A percentile compares a stretch with the other conserved stretches of the same genome.
Evolutionary conservation across 2,113 vertebrate species (phyloP).

Genomic region (Triplophysa dalaica): DNA sequence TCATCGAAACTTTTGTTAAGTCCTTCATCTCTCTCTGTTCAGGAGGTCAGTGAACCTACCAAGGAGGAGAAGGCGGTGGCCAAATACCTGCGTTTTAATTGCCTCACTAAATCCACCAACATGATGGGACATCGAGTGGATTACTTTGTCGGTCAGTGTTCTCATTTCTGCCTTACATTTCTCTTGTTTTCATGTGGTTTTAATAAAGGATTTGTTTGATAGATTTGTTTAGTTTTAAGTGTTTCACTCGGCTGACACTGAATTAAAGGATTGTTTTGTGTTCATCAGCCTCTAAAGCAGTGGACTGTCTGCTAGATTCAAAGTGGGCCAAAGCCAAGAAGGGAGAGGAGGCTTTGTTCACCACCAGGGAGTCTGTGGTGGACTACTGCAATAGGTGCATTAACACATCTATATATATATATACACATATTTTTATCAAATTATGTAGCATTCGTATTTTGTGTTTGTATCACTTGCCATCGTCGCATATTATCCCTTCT

Average conservation of each 20-base stretch:
- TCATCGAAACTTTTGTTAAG: neutral
- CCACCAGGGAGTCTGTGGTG: slow-evolving; percentile 90
- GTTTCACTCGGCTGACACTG: neutral
- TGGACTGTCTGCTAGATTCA: slow-evolving; percentile 95
- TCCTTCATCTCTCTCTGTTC: slow-evolving; percentile 40
- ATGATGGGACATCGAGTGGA: slow-evolving; percentile 98
- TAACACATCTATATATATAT: too few species aligned
- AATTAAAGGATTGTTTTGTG: neutral
- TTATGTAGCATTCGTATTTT: too few species aligned
- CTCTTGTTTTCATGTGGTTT: neutral
- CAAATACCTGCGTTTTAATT: slow-evolving; percentile 97
- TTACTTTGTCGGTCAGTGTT: slow-evolving; percentile 90
- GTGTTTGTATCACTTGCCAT: too few species aligned
- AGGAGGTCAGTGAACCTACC: slow-evolving; percentile 97
- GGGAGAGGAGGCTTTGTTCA: slow-evolving; percentile 93
- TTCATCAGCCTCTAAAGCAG: slow-evolving; percentile 89
- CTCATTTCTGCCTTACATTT: neutral
- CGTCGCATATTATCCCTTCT: too few species aligned
- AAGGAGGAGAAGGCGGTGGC: slow-evolving; percentile 98
- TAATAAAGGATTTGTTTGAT: neutral
- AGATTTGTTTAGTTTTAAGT: neutral
- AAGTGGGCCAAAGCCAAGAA: slow-evolving; percentile 98
- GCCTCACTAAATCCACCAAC: slow-evolving; percentile 96
- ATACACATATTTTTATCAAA: too few species aligned
- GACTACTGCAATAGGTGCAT: slow-evolving; percentile 96